phyloP scores from a whole-genome alignment of 1,140 invertebrate species.

The Bombus sibiricus region DNA sequence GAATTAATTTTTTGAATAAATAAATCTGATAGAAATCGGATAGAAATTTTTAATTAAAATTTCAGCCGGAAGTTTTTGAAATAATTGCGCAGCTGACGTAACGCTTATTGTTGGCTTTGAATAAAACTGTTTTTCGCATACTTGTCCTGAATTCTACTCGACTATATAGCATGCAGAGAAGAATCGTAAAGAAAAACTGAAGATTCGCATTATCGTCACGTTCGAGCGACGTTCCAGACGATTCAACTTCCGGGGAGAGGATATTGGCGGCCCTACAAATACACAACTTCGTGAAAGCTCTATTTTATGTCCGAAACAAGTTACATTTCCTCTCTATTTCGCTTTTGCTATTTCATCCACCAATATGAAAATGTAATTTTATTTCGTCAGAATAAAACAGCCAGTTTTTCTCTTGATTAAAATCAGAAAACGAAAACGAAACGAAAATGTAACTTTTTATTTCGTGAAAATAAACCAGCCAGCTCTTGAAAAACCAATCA shows the following conservation, averaged over 20 bases:
- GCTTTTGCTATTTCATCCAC: background rate
- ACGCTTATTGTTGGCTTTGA: background rate
- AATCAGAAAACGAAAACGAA: background rate
- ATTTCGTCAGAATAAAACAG: background rate
- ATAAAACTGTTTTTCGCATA: constrained; percentile 6
- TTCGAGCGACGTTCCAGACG: constrained; percentile 53
- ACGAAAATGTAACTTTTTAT: background rate
- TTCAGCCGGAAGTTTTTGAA: background rate
- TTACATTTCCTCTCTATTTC: constrained; percentile 5
- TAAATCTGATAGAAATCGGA: background rate
- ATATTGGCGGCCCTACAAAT: constrained; percentile 43
- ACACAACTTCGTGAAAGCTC: constrained; percentile 29
- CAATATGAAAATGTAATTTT: background rate
- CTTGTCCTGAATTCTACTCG: constrained; percentile 5
- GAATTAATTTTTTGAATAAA: background rate
- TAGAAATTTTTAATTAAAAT: background rate
- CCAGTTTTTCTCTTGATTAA: background rate
- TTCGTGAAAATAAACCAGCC: background rate
- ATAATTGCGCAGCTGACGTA: too few relatives aligned
- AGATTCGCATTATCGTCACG: constrained; percentile 60
- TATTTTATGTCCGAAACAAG: constrained; percentile 24
- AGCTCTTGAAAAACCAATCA: background rate
- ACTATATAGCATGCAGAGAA: background rate
- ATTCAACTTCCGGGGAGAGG: constrained; percentile 53
- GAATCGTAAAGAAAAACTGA: constrained; percentile 21